Conservation (phyloP, 2,797 vertebrate genomes). For the Picus viridis region DNA sequence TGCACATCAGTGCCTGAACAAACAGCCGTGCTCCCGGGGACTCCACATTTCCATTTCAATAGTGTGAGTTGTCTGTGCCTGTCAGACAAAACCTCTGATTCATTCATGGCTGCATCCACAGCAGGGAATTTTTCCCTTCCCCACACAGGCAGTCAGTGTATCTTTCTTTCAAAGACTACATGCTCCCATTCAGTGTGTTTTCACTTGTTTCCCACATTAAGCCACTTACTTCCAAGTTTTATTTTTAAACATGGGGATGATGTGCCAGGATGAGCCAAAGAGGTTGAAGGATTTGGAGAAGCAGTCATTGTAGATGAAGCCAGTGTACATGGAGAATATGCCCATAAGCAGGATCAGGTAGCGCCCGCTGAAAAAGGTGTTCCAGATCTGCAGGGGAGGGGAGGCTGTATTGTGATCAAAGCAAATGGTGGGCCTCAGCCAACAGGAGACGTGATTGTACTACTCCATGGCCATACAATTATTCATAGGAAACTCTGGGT, state of each 20-base stretch:
- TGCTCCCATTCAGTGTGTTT: neutral
- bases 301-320: slow-evolving; percentile 86
- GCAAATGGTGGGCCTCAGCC: rapidly evolving
- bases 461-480: neutral
- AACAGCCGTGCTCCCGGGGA: neutral
- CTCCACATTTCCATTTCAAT: slow-evolving; percentile 56
- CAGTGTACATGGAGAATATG: slow-evolving; percentile 85
- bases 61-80: neutral
- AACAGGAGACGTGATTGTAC: neutral
- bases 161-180: neutral
- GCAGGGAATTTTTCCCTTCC: neutral
- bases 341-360: slow-evolving; percentile 85
- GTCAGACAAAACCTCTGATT: slow-evolving; percentile 53
- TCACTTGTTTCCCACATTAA: neutral
- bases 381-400: slow-evolving; percentile 80
- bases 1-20: slow-evolving; percentile 15
- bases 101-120: neutral
- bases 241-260: slow-evolving; percentile 81
- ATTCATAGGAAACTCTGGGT: neutral
- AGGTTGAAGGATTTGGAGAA: slow-evolving; percentile 84
- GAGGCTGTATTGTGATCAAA: neutral
- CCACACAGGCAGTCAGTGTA: neutral
- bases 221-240: slow-evolving; percentile 81
- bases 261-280: slow-evolving; percentile 85
- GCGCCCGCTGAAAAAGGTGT: slow-evolving; percentile 82